Base-by-base conservation (phyloP, 2,888 invertebrate species). In the Ormyrus labotus region DNA sequence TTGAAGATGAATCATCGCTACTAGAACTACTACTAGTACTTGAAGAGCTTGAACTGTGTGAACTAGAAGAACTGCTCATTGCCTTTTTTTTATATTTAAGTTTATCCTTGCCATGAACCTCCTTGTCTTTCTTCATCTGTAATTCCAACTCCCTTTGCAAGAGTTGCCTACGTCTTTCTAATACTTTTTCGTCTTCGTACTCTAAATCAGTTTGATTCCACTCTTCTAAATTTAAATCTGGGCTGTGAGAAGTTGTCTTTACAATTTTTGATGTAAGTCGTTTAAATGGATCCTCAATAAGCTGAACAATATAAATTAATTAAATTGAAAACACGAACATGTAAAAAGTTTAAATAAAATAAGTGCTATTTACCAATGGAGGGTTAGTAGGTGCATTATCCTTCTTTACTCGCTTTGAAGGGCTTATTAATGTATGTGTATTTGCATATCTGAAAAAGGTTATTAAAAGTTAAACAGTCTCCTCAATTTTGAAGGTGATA, bases 201-300 rank as follows among this genome's bases (percentile, higher is more conserved):
- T 96, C 96, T 91, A 96, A 91, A 91, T 95, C 94, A 88, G 94
- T 94, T 90, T 95, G 95, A 90, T 95, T 95, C 95, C 95, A 95
- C 89, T 94, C 94, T 89, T 95, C 94, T 91, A 95, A 94, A 89
- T 94, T 94, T 79, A 92, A 89, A 85, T 94, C 94, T 76, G 94
- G 94, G 87, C 94, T 94, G 83, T 91, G 88, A 89, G 93, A 88
- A 53, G 87, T 85, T 78, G 90, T 91, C 83, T 91, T 94, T 87
- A 94, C 93, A 85, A 94, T 93, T 86, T 94, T 92, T 80, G 94
- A 93, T 88, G 93, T 94, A 78, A 94, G 90, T 85, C 94, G 92
- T 90, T 93, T 94, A 90, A 94, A 94, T 83, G 92, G 92, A 90
- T 94, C 93, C 90, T 94, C 94, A 90, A 93, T 93, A 79, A 87